phyloP scores from a whole-genome alignment of 2,888 invertebrate species.

The Siphlonurus alternatus region DNA sequence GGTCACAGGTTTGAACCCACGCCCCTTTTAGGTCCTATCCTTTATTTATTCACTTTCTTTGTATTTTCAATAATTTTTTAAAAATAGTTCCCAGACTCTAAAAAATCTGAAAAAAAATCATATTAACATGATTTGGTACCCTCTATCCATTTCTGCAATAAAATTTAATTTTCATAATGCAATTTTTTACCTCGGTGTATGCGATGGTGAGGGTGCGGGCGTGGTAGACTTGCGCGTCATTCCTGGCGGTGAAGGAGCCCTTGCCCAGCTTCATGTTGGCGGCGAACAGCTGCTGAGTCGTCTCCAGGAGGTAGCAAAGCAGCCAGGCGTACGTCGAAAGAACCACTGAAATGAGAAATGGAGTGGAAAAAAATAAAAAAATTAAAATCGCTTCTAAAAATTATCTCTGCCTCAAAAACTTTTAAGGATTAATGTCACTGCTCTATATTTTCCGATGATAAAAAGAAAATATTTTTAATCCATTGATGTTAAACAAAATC shows the following conservation, averaged over 20 bases:
- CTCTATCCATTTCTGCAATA: constrained; percentile 1
- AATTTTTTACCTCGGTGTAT: constrained; percentile 46
- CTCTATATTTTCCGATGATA: no score
- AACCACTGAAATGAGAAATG: constrained; percentile 34
- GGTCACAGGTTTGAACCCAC: no score
- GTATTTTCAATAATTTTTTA: no score
- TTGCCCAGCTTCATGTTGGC: constrained; percentile 37
- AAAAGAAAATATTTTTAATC: no score
- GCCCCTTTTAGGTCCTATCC: no score
- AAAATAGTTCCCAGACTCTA: no score
- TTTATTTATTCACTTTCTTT: no score
- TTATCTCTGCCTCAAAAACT: no score
- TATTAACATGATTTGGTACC: no score
- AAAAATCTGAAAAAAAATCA: no score
- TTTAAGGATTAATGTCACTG: no score
- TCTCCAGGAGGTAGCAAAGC: constrained; percentile 55
- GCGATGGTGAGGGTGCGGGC: constrained; percentile 56
- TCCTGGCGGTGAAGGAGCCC: constrained; percentile 58
- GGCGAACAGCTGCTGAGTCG: constrained; percentile 40
- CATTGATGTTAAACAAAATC: no score
- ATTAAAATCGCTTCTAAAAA: neutral
- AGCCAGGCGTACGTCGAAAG: constrained; percentile 66
- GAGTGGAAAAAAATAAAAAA: constrained; percentile 5
- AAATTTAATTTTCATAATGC: neutral
- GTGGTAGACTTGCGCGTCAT: constrained; percentile 64